phyloP scores from a whole-genome alignment of 2,888 invertebrate genomes.

The Diadegma fenestrale region DNA sequence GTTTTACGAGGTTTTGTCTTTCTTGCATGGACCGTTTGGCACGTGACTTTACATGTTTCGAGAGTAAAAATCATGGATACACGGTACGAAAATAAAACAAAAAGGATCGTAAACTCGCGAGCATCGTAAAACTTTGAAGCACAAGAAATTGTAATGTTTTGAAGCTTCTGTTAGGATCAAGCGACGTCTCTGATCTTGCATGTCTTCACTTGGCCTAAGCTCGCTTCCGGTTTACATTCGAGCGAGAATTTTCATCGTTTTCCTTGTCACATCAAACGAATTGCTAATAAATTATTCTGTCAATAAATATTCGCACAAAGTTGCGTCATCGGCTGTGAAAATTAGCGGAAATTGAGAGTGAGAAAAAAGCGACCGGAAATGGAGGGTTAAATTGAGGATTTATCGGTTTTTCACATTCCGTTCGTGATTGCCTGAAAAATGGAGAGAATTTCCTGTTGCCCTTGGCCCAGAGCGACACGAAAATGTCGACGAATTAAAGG shows the following conservation, averaged over 20 bases:
- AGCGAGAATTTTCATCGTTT: not conserved
- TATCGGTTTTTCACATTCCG: not conserved
- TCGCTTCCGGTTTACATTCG: not conserved
- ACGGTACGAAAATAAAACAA: not conserved
- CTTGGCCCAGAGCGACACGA: not conserved
- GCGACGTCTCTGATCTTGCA: conserved; percentile 7
- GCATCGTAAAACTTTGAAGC: conserved; percentile 12
- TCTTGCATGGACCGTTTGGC: conserved; percentile 9
- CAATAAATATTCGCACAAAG: not conserved
- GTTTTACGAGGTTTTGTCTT: not conserved
- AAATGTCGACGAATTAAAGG: not conserved
- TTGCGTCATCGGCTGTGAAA: not conserved
- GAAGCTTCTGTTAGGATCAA: conserved; percentile 14
- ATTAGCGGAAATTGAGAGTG: not conserved
- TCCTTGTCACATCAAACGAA: too few species aligned
- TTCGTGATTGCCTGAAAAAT: not conserved
- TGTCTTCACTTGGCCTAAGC: conserved; percentile 18
- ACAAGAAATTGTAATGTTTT: conserved; percentile 14
- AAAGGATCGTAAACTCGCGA: not conserved
- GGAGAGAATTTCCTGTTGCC: not conserved
- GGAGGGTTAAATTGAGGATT: not conserved
- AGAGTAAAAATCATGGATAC: not conserved
- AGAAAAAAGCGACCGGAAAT: not conserved
- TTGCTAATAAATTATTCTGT: too few species aligned
- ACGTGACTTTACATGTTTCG: conserved; percentile 15